phyloP scores from a whole-genome alignment of 2,797 vertebrate genomes.

The Cryptoblepharus egeriae region DNA sequence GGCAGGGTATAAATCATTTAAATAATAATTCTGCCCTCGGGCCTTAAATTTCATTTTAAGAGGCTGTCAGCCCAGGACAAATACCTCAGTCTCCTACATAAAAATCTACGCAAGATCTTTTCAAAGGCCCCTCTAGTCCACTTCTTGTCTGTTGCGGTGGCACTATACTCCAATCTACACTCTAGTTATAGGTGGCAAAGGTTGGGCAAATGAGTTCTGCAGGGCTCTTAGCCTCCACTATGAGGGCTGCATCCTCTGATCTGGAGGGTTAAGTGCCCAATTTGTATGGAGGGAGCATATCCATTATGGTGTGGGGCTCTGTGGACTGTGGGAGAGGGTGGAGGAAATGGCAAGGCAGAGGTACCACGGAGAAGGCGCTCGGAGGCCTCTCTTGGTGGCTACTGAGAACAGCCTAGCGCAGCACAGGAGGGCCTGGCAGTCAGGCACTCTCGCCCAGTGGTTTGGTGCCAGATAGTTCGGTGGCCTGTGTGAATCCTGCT shows the following conservation, averaged over 20 bases:
- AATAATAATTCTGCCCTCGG: too few relatives aligned
- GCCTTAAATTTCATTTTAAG: neutral
- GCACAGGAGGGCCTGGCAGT: neutral
- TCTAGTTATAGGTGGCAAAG: neutral
- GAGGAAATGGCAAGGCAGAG: neutral
- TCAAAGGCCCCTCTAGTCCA: too few relatives aligned
- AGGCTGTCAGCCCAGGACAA: too few relatives aligned
- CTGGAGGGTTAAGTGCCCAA: neutral
- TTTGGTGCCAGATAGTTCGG: neutral
- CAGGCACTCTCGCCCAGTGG: neutral
- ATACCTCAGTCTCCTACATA: too few relatives aligned
- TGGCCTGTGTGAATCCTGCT: rapidly evolving
- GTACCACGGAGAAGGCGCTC: too few relatives aligned
- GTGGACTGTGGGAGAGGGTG: neutral
- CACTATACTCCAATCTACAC: too few relatives aligned
- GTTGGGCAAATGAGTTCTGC: neutral
- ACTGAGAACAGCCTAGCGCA: neutral
- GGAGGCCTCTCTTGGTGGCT: neutral
- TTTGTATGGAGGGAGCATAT: neutral
- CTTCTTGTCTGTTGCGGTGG: too few relatives aligned
- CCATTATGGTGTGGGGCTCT: too few relatives aligned
- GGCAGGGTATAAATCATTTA: too few relatives aligned
- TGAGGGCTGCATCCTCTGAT: neutral
- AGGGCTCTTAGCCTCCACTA: neutral
- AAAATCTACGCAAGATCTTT: too few relatives aligned